Conservation (phyloP, 23 tunicate species). For the Clavelina lepadiformis region DNA sequence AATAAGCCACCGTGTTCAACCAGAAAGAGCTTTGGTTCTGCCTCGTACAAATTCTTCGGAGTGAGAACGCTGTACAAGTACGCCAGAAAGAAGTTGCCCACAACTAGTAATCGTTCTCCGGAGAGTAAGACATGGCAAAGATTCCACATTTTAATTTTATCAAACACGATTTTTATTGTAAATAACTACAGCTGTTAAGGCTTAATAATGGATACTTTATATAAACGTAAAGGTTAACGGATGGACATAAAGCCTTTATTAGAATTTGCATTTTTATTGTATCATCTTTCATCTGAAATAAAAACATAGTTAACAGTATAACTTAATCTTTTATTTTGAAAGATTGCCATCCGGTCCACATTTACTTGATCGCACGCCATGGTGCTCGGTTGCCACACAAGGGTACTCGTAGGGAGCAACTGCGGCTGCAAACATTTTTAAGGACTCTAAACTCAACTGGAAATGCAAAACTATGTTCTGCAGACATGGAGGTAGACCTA, state of each 20-base stretch:
- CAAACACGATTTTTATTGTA: no score
- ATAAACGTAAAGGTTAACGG: no score
- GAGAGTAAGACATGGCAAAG: no score
- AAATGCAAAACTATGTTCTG: slow-evolving; percentile 4
- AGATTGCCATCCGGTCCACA: slow-evolving; percentile 3
- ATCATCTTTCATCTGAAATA: no score
- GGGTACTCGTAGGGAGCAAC: background rate
- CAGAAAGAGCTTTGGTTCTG: background rate
- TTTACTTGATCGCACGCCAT: slow-evolving; percentile 13
- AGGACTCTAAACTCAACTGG: slow-evolving; percentile 1
- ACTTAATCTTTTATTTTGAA: background rate
- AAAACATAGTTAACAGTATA: no score
- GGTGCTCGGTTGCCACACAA: slow-evolving; percentile 12
- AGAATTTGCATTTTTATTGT: no score
- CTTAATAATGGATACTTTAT: no score
- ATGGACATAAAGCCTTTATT: no score
- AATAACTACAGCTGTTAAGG: no score
- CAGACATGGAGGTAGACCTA: slow-evolving; percentile 6
- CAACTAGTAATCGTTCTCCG: no score
- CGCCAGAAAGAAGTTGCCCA: background rate
- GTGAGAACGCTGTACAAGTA: slow-evolving; percentile 14
- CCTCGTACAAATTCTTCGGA: background rate
- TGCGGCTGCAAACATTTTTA: background rate
- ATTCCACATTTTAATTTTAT: no score
- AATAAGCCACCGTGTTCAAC: no score